Evolutionary conservation across 1,140 invertebrate species (phyloP).

Genomic region (Drosophila yakuba): DNA sequence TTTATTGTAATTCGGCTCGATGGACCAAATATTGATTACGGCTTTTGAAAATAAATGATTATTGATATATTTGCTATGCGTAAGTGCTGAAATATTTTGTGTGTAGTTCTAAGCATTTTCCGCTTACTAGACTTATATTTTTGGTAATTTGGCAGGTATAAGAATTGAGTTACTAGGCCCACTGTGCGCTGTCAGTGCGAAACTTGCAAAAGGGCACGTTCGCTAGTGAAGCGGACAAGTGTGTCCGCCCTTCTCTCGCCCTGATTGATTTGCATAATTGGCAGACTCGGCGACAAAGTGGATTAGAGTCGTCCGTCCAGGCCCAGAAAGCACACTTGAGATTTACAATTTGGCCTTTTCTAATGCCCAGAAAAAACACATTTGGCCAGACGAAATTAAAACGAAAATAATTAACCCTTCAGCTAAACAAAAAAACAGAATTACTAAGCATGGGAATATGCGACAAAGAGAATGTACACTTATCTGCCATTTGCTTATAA

Average conservation of each 20-base stretch:
- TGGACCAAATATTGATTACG: too few species aligned
- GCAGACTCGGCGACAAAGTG: slow-evolving; percentile 53
- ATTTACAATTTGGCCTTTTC: slow-evolving; percentile 12
- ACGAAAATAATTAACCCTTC: slow-evolving; percentile 23
- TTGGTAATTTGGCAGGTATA: neutral
- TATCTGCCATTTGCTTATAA: neutral
- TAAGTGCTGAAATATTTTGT: too few species aligned
- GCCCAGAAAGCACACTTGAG: slow-evolving; percentile 9
- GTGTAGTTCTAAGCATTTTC: too few species aligned
- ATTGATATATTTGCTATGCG: too few species aligned
- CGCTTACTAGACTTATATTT: too few species aligned
- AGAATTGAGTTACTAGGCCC: neutral
- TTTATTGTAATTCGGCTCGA: too few species aligned
- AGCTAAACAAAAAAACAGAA: neutral
- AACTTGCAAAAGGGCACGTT: slow-evolving; percentile 20
- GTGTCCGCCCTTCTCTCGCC: slow-evolving; percentile 9
- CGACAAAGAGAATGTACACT: neutral
- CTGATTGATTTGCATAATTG: slow-evolving; percentile 70
- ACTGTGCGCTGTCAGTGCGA: slow-evolving; percentile 7
- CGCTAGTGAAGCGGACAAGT: slow-evolving; percentile 26
- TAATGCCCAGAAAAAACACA: slow-evolving; percentile 7
- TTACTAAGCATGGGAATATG: neutral
- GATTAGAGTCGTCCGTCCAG: slow-evolving; percentile 31
- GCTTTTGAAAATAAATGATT: too few species aligned
- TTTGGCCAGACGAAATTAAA: slow-evolving; percentile 22